Evolutionary conservation across 2,888 invertebrate genomes (phyloP).

Genomic region (Andrena hattorfiana): DNA sequence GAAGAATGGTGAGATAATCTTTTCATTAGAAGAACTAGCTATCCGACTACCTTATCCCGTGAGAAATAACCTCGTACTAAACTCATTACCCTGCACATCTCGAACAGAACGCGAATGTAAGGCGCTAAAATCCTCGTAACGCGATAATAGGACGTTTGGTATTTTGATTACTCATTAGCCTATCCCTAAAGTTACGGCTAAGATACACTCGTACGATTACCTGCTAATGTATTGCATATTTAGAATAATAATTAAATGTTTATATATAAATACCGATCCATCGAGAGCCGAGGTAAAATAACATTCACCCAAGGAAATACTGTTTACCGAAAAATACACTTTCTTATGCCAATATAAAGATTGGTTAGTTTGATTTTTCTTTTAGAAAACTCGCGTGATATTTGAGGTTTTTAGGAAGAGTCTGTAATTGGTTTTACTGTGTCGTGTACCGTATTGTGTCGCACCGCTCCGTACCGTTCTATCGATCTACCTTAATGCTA

Average conservation of each 20-base stretch:
- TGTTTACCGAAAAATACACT: slow-evolving; percentile 69
- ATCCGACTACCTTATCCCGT: slow-evolving; percentile 25
- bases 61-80: slow-evolving; percentile 41
- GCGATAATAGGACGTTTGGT: slow-evolving; percentile 53
- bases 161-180: slow-evolving; percentile 65
- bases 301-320: slow-evolving; percentile 35
- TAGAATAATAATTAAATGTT: slow-evolving; percentile 32
- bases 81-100: slow-evolving; percentile 17
- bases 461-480: not conserved
- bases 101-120: slow-evolving; percentile 5
- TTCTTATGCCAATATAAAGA: slow-evolving; percentile 57
- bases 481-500: slow-evolving; percentile 18
- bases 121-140: slow-evolving; percentile 29
- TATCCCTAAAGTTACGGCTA: slow-evolving; percentile 45
- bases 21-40: not conserved
- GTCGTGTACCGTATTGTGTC: slow-evolving; percentile 1
- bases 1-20: not conserved
- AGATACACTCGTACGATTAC: slow-evolving; percentile 55
- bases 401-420: slow-evolving; percentile 38
- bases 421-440: slow-evolving; percentile 23
- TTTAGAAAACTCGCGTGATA: slow-evolving; percentile 52
- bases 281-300: slow-evolving; percentile 35
- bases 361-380: slow-evolving; percentile 63
- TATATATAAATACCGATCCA: slow-evolving; percentile 56
- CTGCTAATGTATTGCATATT: slow-evolving; percentile 24